A percentile compares a stretch with the other conserved stretches of the same genome.
These are phyloP conservation scores for Enteromius paludinosus DNA, from an alignment of 2,797 vertebrate species.

Conservation along the genomic window DNA sequence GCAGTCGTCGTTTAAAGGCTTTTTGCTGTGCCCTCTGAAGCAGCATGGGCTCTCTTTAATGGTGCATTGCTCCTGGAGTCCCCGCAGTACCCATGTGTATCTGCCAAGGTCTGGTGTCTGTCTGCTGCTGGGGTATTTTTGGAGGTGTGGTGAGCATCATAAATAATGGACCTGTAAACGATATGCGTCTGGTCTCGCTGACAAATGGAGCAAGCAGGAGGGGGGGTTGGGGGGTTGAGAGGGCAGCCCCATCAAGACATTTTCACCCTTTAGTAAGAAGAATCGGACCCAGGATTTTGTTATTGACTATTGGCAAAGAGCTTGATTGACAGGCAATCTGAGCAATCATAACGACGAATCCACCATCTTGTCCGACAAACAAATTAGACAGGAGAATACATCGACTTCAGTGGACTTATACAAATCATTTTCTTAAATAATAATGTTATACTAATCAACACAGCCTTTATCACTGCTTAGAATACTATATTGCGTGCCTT, in stretches of 20 bases:
- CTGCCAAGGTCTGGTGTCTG: conserved; percentile 56
- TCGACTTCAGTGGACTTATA: not conserved
- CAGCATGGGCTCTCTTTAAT: conserved; percentile 68
- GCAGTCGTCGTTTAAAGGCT: conserved; percentile 40
- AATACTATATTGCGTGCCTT: too few species aligned
- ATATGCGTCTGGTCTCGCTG: conserved; percentile 54
- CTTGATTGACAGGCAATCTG: not conserved
- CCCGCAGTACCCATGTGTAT: conserved; percentile 43
- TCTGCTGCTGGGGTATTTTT: conserved; percentile 60
- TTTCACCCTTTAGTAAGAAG: not conserved
- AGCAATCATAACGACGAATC: not conserved
- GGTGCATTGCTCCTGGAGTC: conserved; percentile 65
- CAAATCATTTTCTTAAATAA: too few species aligned
- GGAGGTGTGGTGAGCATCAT: conserved; percentile 57
- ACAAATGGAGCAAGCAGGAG: conserved; percentile 61
- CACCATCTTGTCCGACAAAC: not conserved
- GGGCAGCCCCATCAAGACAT: conserved; percentile 54
- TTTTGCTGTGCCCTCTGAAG: conserved; percentile 43
- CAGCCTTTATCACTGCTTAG: too few species aligned
- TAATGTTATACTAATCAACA: too few species aligned
- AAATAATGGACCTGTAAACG: conserved; percentile 64
- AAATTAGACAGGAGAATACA: not conserved
- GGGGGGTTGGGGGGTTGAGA: conserved; percentile 67
- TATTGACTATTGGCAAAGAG: not conserved
- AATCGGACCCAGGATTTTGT: not conserved